A percentile compares a stretch with the other conserved stretches of the same genome.
Evolutionary conservation across 2,888 invertebrate genomes (phyloP).

Genomic region (Iphiclides podalirius): DNA sequence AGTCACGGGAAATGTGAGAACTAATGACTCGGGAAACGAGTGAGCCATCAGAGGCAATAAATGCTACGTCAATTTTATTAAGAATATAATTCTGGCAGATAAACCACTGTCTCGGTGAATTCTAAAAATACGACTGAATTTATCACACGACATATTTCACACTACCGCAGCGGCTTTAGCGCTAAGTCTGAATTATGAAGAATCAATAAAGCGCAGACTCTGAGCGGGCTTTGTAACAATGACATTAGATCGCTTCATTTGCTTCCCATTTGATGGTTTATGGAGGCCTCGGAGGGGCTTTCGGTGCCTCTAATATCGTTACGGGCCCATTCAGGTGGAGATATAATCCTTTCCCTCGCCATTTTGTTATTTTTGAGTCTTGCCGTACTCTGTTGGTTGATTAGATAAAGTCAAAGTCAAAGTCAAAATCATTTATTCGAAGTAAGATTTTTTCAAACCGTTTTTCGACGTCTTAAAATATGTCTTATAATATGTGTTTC

Average conservation of each 20-base stretch:
- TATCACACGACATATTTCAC: constrained; percentile 7
- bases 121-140: constrained; percentile 1
- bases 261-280: constrained; percentile 15
- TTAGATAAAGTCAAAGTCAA: too few relatives aligned
- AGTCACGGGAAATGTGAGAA: too few relatives aligned
- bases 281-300: constrained; percentile 7
- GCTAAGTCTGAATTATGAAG: constrained; percentile 18
- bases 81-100: too few relatives aligned
- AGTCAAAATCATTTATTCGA: too few relatives aligned
- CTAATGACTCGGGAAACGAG: too few relatives aligned
- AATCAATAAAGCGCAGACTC: constrained; percentile 18
- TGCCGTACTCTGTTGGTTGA: too few relatives aligned
- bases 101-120: too few relatives aligned
- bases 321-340: constrained; percentile 20
- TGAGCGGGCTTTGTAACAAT: constrained; percentile 11
- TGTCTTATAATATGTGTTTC: too few relatives aligned
- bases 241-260: constrained; percentile 18
- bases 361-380: constrained; percentile 18
- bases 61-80: too few relatives aligned
- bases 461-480: too few relatives aligned
- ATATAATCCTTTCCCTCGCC: constrained; percentile 21
- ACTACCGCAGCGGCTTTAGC: neutral
- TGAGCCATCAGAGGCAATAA: too few relatives aligned
- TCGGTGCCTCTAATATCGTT: constrained; percentile 17
- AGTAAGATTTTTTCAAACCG: too few relatives aligned